These are phyloP conservation scores for Falco berigora DNA, from an alignment of 2,797 vertebrate genomes.

Conservation along the genomic window DNA sequence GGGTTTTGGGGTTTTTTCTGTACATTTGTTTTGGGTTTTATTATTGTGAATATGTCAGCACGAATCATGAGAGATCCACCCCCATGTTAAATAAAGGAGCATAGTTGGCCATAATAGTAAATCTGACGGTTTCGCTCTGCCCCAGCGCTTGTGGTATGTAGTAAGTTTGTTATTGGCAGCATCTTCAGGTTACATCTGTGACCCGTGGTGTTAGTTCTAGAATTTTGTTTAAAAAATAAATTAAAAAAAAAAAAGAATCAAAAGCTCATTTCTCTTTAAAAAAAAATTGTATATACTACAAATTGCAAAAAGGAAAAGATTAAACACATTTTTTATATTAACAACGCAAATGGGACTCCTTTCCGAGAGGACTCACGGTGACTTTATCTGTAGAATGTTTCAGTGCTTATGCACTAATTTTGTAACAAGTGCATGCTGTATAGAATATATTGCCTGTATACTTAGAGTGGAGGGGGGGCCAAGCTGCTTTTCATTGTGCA, in stretches of 20 bases:
- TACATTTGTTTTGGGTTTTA: not conserved
- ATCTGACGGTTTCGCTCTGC: not conserved
- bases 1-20: not conserved
- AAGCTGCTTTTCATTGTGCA: conserved; percentile 34
- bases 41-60: not conserved
- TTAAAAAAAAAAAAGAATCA: not conserved
- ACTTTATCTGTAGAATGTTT: conserved; percentile 44
- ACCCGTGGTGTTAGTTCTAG: not conserved
- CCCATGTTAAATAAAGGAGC: not conserved
- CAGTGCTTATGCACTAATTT: conserved; percentile 44
- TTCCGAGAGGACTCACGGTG: conserved; percentile 10
- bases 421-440: conserved; percentile 70
- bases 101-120: not conserved
- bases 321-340: conserved; percentile 60
- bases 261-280: not conserved
- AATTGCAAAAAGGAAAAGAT: conserved; percentile 29
- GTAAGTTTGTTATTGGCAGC: not conserved
- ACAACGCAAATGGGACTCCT: not conserved
- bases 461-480: not conserved
- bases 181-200: not conserved
- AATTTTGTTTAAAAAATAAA: not conserved
- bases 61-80: not conserved
- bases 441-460: conserved; percentile 48
- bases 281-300: conserved; percentile 23
- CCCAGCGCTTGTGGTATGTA: not conserved